Evolutionary conservation across 2,113 vertebrate species (phyloP).

Genomic region (Hipposideros armiger): DNA sequence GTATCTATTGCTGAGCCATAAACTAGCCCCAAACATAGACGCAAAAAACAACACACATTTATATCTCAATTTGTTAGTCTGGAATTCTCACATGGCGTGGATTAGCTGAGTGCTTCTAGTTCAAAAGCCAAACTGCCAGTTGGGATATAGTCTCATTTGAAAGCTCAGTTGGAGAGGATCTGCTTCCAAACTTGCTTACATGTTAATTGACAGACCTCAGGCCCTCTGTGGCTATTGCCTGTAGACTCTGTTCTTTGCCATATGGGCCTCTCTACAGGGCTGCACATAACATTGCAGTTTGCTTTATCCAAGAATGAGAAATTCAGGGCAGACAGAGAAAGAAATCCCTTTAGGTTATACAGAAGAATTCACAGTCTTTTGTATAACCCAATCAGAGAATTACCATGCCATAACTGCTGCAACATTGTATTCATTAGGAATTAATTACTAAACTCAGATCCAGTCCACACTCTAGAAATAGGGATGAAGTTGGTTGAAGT

Average conservation of each 20-base stretch:
- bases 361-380: background rate
- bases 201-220: background rate
- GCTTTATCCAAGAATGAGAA: background rate
- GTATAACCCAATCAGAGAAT: background rate
- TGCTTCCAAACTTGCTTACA: background rate
- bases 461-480: background rate
- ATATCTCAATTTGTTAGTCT: background rate
- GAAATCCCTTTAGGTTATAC: background rate
- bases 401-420: background rate
- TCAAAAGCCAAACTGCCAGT: background rate
- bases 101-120: background rate
- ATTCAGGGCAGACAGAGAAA: background rate
- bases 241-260: background rate
- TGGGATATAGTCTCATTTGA: background rate
- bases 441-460: background rate
- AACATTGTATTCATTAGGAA: background rate
- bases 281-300: background rate
- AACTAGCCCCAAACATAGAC: background rate
- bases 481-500: background rate
- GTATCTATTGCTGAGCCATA: background rate
- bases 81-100: background rate
- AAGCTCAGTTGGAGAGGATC: background rate
- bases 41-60: background rate
- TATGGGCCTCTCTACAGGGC: background rate
- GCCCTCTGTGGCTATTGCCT: background rate